Conservation (phyloP, 2,888 invertebrate genomes). For the Diogma glabrata region DNA sequence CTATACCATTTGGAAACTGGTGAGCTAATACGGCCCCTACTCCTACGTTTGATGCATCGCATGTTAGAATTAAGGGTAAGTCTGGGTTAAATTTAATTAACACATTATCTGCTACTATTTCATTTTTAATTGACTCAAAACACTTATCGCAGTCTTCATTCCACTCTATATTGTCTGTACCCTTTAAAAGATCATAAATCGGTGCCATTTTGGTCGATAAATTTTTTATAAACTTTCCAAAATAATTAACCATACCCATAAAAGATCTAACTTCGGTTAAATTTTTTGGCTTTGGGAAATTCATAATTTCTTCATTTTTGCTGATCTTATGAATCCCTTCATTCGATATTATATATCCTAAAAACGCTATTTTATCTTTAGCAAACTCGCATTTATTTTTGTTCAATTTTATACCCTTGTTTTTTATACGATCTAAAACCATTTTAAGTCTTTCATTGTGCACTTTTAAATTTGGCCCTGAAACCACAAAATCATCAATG, state of each 20-base stretch:
- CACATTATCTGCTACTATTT: not conserved
- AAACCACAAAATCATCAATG: too few relatives aligned
- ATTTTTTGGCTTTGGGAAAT: not conserved
- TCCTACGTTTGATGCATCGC: not conserved
- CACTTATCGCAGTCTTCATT: not conserved
- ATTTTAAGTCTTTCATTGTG: too few relatives aligned
- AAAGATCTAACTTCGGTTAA: not conserved
- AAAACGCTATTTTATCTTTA: too few relatives aligned
- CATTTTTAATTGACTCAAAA: too few relatives aligned
- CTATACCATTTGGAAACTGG: not conserved
- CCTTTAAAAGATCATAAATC: not conserved
- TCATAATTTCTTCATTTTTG: too few relatives aligned
- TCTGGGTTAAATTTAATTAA: not conserved
- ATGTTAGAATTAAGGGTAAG: not conserved
- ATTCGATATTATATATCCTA: constrained; percentile 1
- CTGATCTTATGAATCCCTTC: not conserved
- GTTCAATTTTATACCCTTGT: too few relatives aligned
- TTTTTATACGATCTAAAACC: too few relatives aligned
- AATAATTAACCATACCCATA: too few relatives aligned
- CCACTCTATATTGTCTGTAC: not conserved
- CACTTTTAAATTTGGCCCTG: too few relatives aligned
- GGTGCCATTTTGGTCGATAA: not conserved
- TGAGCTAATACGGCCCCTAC: too few relatives aligned
- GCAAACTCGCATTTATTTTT: too few relatives aligned
- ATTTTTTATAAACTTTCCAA: too few relatives aligned